phyloP scores from a whole-genome alignment of 2,797 vertebrate species.

The Valencia hispanica region DNA sequence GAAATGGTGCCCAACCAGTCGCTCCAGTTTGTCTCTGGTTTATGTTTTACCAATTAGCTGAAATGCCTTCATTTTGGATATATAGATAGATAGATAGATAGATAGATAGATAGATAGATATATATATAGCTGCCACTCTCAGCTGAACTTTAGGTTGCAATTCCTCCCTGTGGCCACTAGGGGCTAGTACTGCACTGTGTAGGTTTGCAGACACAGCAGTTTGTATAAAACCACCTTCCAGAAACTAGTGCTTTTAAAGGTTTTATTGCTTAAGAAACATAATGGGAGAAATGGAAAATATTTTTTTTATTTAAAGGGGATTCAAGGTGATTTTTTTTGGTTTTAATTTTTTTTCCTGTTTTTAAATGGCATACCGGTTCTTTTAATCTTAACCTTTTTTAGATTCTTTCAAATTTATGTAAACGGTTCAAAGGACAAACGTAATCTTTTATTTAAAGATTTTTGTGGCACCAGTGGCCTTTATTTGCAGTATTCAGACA shows the following conservation, averaged over 20 bases:
- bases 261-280: neutral
- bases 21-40: neutral
- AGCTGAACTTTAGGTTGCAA: slow-evolving; percentile 1
- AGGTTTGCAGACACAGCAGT: neutral
- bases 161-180: slow-evolving; percentile 34
- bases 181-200: slow-evolving; percentile 23
- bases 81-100: no score
- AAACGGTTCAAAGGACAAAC: neutral
- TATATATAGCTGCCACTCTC: no score
- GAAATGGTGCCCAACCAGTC: neutral
- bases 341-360: no score
- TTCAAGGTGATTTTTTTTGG: neutral
- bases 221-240: neutral
- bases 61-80: neutral
- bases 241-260: neutral
- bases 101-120: no score
- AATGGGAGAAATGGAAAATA: neutral
- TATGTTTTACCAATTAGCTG: neutral
- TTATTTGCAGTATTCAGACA: neutral
- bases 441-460: neutral
- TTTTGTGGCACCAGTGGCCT: neutral
- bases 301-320: neutral
- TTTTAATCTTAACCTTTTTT: neutral
- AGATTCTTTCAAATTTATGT: neutral
- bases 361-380: neutral